Conservation (phyloP, 2,113 vertebrate species). For the Oophaga pumilio region DNA sequence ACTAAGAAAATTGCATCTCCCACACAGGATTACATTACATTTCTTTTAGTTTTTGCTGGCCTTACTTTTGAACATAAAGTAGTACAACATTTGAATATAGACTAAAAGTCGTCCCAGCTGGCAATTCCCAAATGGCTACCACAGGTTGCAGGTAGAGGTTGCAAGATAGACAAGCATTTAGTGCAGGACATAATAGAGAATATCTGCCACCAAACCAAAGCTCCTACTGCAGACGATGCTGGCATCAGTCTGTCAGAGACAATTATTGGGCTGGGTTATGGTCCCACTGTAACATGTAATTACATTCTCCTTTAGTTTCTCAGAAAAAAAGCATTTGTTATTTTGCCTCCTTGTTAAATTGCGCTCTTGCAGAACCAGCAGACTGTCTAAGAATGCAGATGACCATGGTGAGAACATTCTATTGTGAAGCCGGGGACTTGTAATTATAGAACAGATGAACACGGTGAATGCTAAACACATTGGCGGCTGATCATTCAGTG, state of each 20-base stretch:
- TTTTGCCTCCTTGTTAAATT: slow-evolving; percentile 18
- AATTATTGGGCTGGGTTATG: slow-evolving; percentile 26
- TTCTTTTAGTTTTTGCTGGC: not conserved
- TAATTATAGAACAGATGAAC: slow-evolving; percentile 36
- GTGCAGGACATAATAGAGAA: not conserved
- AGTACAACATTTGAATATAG: not conserved
- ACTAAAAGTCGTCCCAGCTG: not conserved
- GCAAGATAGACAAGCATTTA: not conserved
- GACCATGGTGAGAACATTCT: not conserved
- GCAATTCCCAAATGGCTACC: not conserved
- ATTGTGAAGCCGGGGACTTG: slow-evolving; percentile 25
- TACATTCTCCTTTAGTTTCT: slow-evolving; percentile 45
- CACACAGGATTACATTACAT: no score
- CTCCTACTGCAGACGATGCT: slow-evolving; percentile 10
- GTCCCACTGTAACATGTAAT: slow-evolving; percentile 46
- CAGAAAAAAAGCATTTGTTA: not conserved
- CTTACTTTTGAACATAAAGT: not conserved
- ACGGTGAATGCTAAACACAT: slow-evolving; percentile 29
- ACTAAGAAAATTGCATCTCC: no score
- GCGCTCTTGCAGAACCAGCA: slow-evolving; percentile 12
- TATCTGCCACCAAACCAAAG: not conserved
- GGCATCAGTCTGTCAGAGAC: slow-evolving; percentile 16
- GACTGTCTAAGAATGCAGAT: slow-evolving; percentile 33
- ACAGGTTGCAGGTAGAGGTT: not conserved
- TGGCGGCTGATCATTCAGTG: slow-evolving; percentile 16